A percentile compares a stretch with the other conserved stretches of the same genome.
Conservation (phyloP, 2,113 vertebrate genomes). For the Ornithorhynchus anatinus region DNA sequence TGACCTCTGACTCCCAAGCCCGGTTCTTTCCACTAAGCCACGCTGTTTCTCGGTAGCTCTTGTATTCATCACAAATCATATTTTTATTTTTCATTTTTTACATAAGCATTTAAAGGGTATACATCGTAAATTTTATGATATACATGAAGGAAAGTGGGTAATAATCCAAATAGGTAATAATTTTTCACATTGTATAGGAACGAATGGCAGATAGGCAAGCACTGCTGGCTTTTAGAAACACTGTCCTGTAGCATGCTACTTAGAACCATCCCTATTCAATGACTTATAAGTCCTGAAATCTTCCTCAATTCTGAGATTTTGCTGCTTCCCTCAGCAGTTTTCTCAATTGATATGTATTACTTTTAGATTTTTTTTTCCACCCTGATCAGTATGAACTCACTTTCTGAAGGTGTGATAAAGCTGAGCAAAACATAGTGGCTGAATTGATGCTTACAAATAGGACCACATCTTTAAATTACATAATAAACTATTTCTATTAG, state of each 20-base stretch:
- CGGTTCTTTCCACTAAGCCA: too few relatives aligned
- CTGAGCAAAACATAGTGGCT: too few relatives aligned
- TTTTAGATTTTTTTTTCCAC: too few relatives aligned
- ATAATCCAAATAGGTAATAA: slow-evolving; percentile 48
- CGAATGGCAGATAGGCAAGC: slow-evolving; percentile 37
- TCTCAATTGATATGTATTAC: not conserved
- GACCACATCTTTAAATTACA: too few relatives aligned
- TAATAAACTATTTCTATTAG: not conserved
- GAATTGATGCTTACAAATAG: too few relatives aligned
- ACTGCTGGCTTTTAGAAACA: slow-evolving; percentile 20
- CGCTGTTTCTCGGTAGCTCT: too few relatives aligned
- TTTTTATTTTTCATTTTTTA: slow-evolving; percentile 50
- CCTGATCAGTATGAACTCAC: too few relatives aligned
- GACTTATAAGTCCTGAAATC: not conserved
- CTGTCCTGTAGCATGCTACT: slow-evolving; percentile 17
- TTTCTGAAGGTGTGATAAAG: not conserved
- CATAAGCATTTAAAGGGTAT: slow-evolving; percentile 35
- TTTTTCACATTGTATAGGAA: slow-evolving; percentile 46
- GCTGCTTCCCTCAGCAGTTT: not conserved
- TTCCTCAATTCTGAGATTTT: not conserved
- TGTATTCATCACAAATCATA: slow-evolving; percentile 28
- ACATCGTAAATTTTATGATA: slow-evolving; percentile 62
- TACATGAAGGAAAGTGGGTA: slow-evolving; percentile 44
- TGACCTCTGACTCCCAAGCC: too few relatives aligned
- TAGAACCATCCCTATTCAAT: slow-evolving; percentile 21